A percentile compares a stretch with the other conserved stretches of the same genome.
Evolutionary conservation across 1,140 invertebrate species (phyloP).

Genomic region (Neuroterus valhalla): DNA sequence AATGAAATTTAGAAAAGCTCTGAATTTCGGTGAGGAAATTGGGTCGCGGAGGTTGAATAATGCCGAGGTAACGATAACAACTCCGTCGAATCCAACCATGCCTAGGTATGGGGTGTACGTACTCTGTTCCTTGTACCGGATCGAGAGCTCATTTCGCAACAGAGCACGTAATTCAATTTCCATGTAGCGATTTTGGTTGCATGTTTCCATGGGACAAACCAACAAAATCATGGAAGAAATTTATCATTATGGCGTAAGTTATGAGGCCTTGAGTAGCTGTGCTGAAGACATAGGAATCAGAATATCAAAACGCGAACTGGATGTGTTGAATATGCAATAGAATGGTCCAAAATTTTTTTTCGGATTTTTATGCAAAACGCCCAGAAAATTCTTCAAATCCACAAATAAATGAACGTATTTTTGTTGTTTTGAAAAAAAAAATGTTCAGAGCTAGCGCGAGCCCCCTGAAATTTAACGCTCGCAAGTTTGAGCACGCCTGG

Average conservation of each 20-base stretch:
- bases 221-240: background rate
- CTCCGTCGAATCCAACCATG: slow-evolving; percentile 10
- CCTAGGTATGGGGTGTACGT: background rate
- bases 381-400: too few species aligned
- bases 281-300: too few species aligned
- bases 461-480: too few species aligned
- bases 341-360: too few species aligned
- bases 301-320: too few species aligned
- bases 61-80: slow-evolving; percentile 21
- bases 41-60: slow-evolving; percentile 20
- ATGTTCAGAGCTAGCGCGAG: too few species aligned
- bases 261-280: too few species aligned
- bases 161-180: slow-evolving; percentile 57
- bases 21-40: slow-evolving; percentile 4
- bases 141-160: slow-evolving; percentile 46
- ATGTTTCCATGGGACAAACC: background rate
- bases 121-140: background rate
- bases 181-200: slow-evolving; percentile 46
- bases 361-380: too few species aligned
- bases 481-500: too few species aligned
- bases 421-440: too few species aligned
- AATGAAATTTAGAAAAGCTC: slow-evolving; percentile 17
- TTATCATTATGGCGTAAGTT: background rate
- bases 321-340: too few species aligned
- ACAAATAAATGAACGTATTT: too few species aligned